Conservation (phyloP, 1,140 invertebrate genomes). For the Bombyx mori region DNA sequence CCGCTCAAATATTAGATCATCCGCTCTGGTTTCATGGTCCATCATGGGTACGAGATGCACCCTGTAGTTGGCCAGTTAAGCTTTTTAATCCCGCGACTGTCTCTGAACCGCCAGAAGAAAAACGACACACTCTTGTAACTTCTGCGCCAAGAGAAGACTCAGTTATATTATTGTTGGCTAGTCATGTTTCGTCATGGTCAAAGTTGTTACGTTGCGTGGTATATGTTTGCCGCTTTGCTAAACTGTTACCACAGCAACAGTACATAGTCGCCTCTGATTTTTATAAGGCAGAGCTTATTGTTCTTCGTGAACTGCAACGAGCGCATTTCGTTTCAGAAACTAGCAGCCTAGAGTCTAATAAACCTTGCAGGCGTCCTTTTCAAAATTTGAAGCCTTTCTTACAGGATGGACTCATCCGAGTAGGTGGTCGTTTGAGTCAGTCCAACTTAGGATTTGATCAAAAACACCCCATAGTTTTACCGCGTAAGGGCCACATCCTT, state of each 20-base stretch:
- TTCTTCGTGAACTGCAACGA: conserved; percentile 2
- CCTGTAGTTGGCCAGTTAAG: background rate
- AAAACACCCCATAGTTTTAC: background rate
- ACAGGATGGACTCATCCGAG: background rate
- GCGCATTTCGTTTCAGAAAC: background rate
- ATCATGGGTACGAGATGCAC: background rate
- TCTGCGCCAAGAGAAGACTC: background rate
- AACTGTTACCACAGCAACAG: background rate
- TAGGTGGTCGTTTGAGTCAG: background rate
- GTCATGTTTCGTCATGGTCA: background rate
- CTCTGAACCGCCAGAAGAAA: background rate
- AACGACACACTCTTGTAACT: background rate
- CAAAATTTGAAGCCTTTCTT: background rate
- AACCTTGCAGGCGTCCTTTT: background rate
- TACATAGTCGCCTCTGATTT: background rate
- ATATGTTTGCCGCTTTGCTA: conserved; percentile 1
- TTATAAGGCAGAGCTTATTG: background rate
- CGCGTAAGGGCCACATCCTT: background rate
- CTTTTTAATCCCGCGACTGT: background rate
- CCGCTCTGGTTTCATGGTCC: conserved; percentile 5
- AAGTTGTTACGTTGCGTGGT: background rate
- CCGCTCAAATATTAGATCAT: conserved; percentile 8
- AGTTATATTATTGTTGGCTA: background rate
- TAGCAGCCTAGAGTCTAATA: background rate
- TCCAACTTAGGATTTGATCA: background rate